Percentiles rank a stretch among this genome's conserved stretches.
phyloP scores from a whole-genome alignment of 2,113 vertebrate genomes.

The Corapipo altera region DNA sequence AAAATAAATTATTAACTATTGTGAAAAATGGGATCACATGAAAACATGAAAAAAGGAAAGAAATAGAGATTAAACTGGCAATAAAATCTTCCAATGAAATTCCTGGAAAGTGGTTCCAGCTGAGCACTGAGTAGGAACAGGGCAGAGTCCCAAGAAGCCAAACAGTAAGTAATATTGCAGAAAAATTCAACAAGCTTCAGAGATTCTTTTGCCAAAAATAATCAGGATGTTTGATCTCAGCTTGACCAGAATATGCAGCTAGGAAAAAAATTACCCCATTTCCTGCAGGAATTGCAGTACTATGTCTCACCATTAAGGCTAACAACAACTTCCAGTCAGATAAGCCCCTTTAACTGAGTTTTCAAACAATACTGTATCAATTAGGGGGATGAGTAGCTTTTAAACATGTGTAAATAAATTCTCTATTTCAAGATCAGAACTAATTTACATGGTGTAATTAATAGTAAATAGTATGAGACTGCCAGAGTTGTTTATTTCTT shows the following conservation, averaged over 20 bases:
- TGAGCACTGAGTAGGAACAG: not conserved
- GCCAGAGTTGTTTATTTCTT: not conserved
- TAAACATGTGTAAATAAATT: not conserved
- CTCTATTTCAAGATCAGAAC: not conserved
- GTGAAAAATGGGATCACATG: not conserved
- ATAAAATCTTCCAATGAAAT: slow-evolving; percentile 1
- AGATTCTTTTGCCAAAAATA: not conserved
- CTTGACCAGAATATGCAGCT: not conserved
- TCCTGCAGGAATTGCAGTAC: not conserved
- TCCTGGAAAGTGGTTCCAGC: not conserved
- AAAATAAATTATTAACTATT: not conserved
- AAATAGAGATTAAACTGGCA: not conserved
- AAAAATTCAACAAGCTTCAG: not conserved
- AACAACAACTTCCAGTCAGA: not conserved
- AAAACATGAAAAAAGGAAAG: not conserved
- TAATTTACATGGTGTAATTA: not conserved
- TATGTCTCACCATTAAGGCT: not conserved
- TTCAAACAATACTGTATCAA: not conserved
- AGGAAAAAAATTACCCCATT: not conserved
- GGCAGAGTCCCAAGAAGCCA: not conserved
- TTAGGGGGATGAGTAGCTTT: not conserved
- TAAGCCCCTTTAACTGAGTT: not conserved
- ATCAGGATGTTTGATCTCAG: not conserved
- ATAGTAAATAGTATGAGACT: not conserved
- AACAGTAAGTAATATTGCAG: not conserved